Conservation (phyloP, 2,797 vertebrate genomes). For the Tachyglossus aculeatus region DNA sequence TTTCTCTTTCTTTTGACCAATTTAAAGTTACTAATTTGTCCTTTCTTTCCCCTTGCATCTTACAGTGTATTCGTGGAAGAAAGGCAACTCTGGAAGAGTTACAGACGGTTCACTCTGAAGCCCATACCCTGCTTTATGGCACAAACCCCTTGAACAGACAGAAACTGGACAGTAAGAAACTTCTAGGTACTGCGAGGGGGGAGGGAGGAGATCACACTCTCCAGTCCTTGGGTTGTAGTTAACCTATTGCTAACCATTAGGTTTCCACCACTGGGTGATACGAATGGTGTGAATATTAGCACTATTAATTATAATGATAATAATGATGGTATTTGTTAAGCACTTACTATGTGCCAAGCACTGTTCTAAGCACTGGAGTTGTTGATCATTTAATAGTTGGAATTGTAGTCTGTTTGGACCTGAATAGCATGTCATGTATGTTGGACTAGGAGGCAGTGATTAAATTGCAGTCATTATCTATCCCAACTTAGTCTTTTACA, state of each 20-base stretch:
- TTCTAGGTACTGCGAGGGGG: slow-evolving; percentile 75
- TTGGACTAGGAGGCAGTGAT: too few species aligned
- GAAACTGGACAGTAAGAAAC: slow-evolving; percentile 94
- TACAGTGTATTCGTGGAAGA: slow-evolving; percentile 90
- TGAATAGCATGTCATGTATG: too few species aligned
- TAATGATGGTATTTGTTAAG: too few species aligned
- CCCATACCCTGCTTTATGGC: slow-evolving; percentile 91
- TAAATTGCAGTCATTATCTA: too few species aligned
- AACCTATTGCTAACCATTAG: neutral
- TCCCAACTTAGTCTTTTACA: too few species aligned
- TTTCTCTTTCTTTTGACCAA: too few species aligned
- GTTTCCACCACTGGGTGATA: neutral
- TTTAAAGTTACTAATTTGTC: neutral
- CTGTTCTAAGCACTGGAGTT: too few species aligned
- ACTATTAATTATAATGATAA: too few species aligned
- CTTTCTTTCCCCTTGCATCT: neutral
- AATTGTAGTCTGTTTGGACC: too few species aligned
- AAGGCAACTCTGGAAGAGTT: slow-evolving; percentile 95
- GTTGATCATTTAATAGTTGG: too few species aligned
- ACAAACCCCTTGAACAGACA: slow-evolving; percentile 94
- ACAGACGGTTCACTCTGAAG: slow-evolving; percentile 93
- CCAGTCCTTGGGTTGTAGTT: neutral
- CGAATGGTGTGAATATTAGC: neutral
- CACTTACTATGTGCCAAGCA: too few species aligned
- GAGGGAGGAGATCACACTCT: neutral